A percentile compares a stretch with the other conserved stretches of the same genome.
Evolutionary conservation across 2,888 invertebrate species (phyloP).

Genomic region (Luperina nickerlii): DNA sequence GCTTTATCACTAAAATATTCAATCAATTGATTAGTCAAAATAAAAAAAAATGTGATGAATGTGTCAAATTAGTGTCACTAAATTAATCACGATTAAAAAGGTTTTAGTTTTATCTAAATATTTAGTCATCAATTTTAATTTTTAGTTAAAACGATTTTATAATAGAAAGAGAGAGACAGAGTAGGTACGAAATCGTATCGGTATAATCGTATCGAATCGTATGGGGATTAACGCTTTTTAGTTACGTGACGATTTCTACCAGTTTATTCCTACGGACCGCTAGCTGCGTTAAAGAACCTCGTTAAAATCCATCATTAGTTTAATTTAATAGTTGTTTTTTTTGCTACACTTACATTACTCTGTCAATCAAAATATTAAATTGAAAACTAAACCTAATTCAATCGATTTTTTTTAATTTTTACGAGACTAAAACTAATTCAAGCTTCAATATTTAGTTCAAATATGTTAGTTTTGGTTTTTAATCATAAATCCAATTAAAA

Average conservation of each 20-base stretch:
- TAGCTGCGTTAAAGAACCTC: too few species aligned
- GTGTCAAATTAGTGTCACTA: background rate
- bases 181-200: too few species aligned
- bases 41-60: background rate
- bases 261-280: too few species aligned
- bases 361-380: background rate
- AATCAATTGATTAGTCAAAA: background rate
- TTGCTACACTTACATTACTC: background rate
- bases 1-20: background rate
- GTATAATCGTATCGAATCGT: too few species aligned
- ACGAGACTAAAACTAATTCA: background rate
- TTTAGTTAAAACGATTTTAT: too few species aligned
- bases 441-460: background rate
- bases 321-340: background rate
- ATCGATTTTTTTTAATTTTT: background rate
- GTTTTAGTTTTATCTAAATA: too few species aligned
- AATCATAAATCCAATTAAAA: background rate
- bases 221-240: too few species aligned
- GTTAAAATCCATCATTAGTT: background rate
- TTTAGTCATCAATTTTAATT: background rate
- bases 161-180: too few species aligned
- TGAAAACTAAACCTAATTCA: background rate
- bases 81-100: too few species aligned
- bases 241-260: too few species aligned
- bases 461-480: background rate